Evolutionary conservation across 2,888 invertebrate genomes (phyloP), one percentile per base, ranked within the genome.

Genomic region (Beris morrisii): DNA sequence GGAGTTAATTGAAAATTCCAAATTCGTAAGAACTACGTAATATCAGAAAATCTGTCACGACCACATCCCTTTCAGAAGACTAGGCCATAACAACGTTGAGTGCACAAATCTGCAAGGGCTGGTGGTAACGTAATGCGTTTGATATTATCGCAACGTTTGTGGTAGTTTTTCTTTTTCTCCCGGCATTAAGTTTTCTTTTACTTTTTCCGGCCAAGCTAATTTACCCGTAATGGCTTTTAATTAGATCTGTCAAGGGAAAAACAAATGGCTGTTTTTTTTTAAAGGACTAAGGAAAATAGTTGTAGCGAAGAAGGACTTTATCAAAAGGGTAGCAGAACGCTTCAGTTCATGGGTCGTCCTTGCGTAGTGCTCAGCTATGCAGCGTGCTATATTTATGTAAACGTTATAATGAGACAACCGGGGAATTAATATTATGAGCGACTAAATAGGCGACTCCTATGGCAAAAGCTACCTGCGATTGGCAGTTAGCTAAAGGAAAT

Each of bases 181-280:
- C 32, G 31, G 45, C 50, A 57, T 64, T 67, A 67, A 64, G 56
- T 63, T 67, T 67, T 53, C 63, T 64, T 63, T 64, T 64, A 53
- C 54, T 53, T 61, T 50, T 61, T 61, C 61, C 61, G 61, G 61
- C 32, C 61, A 50, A 61, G 65, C 64, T 67, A 67, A 67, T 67
- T 67, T 67, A 52, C 55, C 56, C 67, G 59, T 67, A 65, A 67
- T 65, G 67, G 50, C 64, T 55, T 67, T 67, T 67, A 67, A 67
- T 67, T 64, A 67, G 64, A 58, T 67, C 55, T 65, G 65, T 64
- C 65, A 65, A 65, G 61, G 31, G 55, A 67, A 63, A 67, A 61
- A 61, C 61, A 61, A 61, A 61, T 61, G 61, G 52, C 50, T 38
- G 22, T 22, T 22, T 22, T 22, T 22, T 22, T 22, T 46, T 61